Evolutionary conservation across 2,113 vertebrate genomes (phyloP), one percentile per base, ranked within the genome.

Genomic region (Gadus chalcogrammus): DNA sequence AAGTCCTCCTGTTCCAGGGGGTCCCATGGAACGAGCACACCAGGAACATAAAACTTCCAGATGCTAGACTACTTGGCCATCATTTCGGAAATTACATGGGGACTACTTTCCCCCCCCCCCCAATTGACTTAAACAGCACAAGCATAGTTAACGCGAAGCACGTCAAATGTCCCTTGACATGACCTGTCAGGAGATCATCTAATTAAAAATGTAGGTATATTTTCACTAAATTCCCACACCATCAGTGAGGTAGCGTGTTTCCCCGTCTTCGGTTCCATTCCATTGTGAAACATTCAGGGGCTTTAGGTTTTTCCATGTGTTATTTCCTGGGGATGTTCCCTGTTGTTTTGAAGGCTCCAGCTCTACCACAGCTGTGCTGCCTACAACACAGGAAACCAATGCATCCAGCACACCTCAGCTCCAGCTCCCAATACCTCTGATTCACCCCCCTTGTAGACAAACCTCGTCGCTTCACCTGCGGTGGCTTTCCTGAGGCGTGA

Each of bases 1-100:
- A 82, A 84, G 61, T 66, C 65, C 70, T 77, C 75, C 62, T 38
- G 5, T 35, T 48, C 62, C 77, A 75, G 52, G 31, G 6, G 42
- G 65, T 52, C 61, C 16, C 7, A 24, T n/a, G 16, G 65, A 42
- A 28, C 38, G 6, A 35, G 4, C 31, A 35, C 31, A 35, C 31
- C 2, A 35, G 31, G 31, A 35, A 35, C 31, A 35, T 35, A 55
- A 66, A 71, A 17, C 74, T 58, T 83, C 68, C 74, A 71, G 67
- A 79, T 81, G 83, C 66, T 74, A 55, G 16, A 83, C 38, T 48
- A 35, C 31, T 35, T 35, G 31, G 31, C 31, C 31, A 4, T 35
- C 31, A 7, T 35, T 35, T 65, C 76, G 83, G 59, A 61, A 61
- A 20, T n/a, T 17, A 61, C 24, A 11, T 61, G 8, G 18, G n/a